Conservation (phyloP, 2,113 vertebrate species). For the Eonycteris spelaea region DNA sequence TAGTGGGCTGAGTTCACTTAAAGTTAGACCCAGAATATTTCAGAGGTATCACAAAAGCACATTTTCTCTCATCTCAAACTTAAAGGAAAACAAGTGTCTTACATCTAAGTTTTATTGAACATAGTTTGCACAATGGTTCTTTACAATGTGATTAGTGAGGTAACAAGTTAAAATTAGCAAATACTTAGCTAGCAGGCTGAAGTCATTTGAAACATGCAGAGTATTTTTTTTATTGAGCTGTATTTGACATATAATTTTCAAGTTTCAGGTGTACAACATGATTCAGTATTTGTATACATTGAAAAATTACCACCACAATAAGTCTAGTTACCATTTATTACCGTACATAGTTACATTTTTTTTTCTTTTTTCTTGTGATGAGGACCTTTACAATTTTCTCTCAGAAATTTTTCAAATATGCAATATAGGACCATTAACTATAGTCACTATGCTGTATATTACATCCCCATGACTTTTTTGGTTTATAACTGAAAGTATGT, state of each 20-base stretch:
- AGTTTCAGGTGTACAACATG: background rate
- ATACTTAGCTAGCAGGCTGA: background rate
- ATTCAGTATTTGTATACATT: background rate
- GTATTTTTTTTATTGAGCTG: background rate
- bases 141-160: background rate
- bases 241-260: background rate
- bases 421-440: background rate
- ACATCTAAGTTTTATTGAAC: background rate
- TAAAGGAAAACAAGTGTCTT: slow-evolving; percentile 18
- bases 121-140: background rate
- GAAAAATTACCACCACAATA: background rate
- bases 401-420: background rate
- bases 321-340: background rate
- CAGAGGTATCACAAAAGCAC: background rate
- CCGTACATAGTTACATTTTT: background rate
- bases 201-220: background rate
- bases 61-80: slow-evolving; percentile 23
- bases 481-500: background rate
- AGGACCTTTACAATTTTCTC: background rate
- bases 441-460: background rate
- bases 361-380: background rate
- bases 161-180: slow-evolving; percentile 28
- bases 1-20: background rate
- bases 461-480: background rate
- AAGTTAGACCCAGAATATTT: slow-evolving; percentile 5